phyloP scores from a whole-genome alignment of 1,140 invertebrate genomes.

The Lepidurus apus region DNA sequence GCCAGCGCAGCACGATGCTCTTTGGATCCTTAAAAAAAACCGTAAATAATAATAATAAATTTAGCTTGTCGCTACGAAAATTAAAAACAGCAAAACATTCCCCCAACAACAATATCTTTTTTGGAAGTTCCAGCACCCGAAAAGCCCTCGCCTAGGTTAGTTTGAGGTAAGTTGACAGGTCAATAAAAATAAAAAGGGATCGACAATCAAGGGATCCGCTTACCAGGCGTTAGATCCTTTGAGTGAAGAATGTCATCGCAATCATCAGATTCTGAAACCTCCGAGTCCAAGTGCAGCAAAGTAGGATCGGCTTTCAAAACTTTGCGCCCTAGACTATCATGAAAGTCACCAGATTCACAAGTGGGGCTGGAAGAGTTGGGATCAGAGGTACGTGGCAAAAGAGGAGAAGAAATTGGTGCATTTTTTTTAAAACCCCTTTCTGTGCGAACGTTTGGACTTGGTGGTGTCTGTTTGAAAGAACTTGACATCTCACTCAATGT shows the following conservation, averaged over 20 bases:
- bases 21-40: neutral
- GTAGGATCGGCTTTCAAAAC: neutral
- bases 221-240: constrained; percentile 14
- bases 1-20: constrained; percentile 5
- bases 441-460: no score
- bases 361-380: neutral
- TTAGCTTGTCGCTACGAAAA: neutral
- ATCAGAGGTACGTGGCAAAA: neutral
- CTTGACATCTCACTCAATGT: no score
- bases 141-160: constrained; percentile 14
- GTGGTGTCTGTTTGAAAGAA: no score
- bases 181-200: constrained; percentile 10
- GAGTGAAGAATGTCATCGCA: neutral
- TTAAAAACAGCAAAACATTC: neutral
- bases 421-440: neutral
- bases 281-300: neutral
- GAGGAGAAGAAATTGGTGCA: neutral
- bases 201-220: constrained; percentile 8
- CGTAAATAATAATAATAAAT: neutral
- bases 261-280: neutral
- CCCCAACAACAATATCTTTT: constrained; percentile 1
- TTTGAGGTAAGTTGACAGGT: neutral
- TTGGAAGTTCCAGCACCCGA: neutral
- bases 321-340: neutral
- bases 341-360: neutral